Conservation (phyloP, 2,113 vertebrate genomes). For the Oncorhynchus gorbuscha region DNA sequence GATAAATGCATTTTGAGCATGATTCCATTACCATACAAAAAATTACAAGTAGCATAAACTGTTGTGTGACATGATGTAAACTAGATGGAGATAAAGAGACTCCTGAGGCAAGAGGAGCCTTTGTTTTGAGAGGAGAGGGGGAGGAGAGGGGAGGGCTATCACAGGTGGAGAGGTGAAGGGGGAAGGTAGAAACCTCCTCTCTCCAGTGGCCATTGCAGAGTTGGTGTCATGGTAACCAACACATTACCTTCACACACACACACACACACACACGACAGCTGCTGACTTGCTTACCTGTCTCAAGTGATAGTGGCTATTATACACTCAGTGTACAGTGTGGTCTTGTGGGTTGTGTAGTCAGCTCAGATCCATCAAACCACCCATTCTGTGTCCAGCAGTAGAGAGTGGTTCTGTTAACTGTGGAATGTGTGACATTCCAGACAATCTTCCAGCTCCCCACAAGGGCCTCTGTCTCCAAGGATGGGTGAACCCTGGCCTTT, state of each 20-base stretch:
- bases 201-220: not conserved
- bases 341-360: not conserved
- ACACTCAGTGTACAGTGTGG: not conserved
- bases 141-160: not conserved
- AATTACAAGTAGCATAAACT: not conserved
- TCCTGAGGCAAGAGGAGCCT: not conserved
- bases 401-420: not conserved
- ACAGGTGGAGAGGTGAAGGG: not conserved
- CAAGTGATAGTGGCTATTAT: not conserved
- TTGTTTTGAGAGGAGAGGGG: not conserved
- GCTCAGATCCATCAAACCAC: not conserved
- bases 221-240: not conserved
- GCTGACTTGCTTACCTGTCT: too few relatives aligned
- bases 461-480: not conserved
- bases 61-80: too few relatives aligned
- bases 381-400: not conserved
- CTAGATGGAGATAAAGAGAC: not conserved
- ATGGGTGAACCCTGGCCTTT: not conserved
- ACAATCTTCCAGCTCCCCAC: not conserved
- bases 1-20: too few relatives aligned
- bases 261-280: too few relatives aligned
- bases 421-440: conserved; percentile 29
- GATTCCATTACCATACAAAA: too few relatives aligned
- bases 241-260: too few relatives aligned
- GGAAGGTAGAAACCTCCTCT: not conserved